Base-by-base conservation (phyloP, 64 coral and sea anemone species). In the Orbicella faveolata region DNA sequence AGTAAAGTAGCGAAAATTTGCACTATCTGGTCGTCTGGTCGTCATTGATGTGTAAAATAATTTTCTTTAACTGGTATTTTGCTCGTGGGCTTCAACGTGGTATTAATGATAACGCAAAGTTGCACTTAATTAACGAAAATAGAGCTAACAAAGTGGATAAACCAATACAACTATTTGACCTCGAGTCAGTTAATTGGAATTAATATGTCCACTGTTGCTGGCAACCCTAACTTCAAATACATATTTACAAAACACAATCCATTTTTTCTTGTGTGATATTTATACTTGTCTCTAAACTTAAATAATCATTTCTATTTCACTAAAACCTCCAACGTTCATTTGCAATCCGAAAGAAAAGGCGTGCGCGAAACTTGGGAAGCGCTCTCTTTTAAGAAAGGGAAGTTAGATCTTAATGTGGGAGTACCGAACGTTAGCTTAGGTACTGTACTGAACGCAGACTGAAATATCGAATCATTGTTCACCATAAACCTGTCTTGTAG, bases 371-470 rank as follows among this genome's bases (percentile, higher is more conserved):
- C 39, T 21, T 63, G 64, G 52, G 82, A 85, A 51, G 82, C 20
- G 41, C 73, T 85, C 20, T 85, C 82, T 72, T 85, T 85, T 26
- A 85, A 48, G 82, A 85, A 85, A 52, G 82, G 36, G n/a, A 85
- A 33, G 66, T 39, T 85, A 44, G 64, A 13, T 44, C 36, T 70
- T 23, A 41, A 33, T 25, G 67, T 26, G 41, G 82, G 18, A 15
- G 82, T 73, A 30, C 33, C 9, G 66, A 85, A 73, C 3, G 82
- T 41, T 34, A 85, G 3, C 33, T 39, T 85, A 19, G 82, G 66
- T 19, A 85, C 39, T 15, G 82, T 18, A 26, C 64, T 72, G 23
- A 85, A 85, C 19, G 82, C 65, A 3, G 82, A 70, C 36, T 44
- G 82, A 52, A 85, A 73, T 30, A 70, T 52, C 41, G 82, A 85